Evolutionary conservation across 2,113 vertebrate genomes (phyloP).

Genomic region (Neomonachus schauinslandi): DNA sequence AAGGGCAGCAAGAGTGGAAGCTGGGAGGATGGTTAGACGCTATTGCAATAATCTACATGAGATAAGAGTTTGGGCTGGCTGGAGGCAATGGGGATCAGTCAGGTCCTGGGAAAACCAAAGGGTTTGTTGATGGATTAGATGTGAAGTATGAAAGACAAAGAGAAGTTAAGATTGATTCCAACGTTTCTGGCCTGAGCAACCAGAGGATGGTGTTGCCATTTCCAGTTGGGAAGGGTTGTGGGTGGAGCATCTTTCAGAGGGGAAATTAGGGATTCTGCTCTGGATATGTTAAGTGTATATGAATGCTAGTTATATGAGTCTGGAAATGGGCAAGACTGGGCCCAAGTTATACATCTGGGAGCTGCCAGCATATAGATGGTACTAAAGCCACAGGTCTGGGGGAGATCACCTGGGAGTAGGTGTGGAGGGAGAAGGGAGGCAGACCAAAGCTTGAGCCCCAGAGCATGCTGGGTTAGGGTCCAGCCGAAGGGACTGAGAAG

Average conservation of each 20-base stretch:
- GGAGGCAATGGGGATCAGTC: background rate
- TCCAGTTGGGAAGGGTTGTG: background rate
- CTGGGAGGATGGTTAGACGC: background rate
- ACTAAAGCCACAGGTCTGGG: background rate
- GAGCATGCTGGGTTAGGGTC: background rate
- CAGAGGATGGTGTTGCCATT: background rate
- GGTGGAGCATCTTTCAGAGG: background rate
- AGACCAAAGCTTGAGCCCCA: background rate
- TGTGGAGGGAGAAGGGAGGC: too few species aligned
- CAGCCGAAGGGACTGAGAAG: background rate
- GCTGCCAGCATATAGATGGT: background rate
- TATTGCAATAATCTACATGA: background rate
- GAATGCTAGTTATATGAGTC: background rate
- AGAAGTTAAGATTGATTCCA: background rate
- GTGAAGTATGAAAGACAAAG: background rate
- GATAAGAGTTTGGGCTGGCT: background rate
- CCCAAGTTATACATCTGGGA: background rate
- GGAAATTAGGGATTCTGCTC: background rate
- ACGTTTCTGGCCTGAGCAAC: background rate
- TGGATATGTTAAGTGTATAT: fast-evolving
- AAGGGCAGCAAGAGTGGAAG: background rate
- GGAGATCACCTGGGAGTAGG: background rate
- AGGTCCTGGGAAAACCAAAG: background rate
- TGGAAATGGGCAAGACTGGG: background rate
- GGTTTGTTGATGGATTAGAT: background rate